Evolutionary conservation across 2,113 vertebrate genomes (phyloP).

Genomic region (Heterotis niloticus): DNA sequence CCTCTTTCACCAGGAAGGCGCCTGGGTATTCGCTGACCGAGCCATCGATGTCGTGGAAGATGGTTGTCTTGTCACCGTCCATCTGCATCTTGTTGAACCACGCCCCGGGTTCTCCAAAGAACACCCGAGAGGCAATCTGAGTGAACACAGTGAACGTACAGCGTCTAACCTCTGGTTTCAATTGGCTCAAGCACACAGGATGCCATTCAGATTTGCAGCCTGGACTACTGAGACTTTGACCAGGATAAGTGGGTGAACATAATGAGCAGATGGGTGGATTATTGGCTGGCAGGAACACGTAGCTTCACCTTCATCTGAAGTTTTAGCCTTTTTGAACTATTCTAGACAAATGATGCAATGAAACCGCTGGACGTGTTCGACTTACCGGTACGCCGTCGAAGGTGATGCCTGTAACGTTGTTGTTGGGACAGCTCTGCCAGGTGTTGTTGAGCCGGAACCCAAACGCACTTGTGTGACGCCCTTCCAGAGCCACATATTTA

Average conservation of each 20-base stretch:
- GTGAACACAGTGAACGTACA: neutral
- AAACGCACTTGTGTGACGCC: constrained; percentile 88
- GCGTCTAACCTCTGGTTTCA: neutral
- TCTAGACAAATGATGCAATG: too few species aligned
- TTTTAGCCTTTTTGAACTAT: too few species aligned
- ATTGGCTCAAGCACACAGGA: too few species aligned
- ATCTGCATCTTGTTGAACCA: constrained; percentile 92
- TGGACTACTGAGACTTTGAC: too few species aligned
- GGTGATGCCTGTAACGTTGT: constrained; percentile 76
- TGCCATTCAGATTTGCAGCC: too few species aligned
- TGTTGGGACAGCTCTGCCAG: constrained; percentile 97
- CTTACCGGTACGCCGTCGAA: constrained; percentile 91
- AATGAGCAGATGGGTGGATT: too few species aligned
- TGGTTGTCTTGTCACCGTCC: constrained; percentile 94
- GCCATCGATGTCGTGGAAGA: constrained; percentile 90
- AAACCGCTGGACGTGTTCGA: constrained; percentile 15
- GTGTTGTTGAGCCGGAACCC: constrained; percentile 95
- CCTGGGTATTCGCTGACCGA: constrained; percentile 92
- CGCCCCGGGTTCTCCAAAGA: constrained; percentile 91
- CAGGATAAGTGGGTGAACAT: too few species aligned
- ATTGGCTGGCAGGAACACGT: too few species aligned
- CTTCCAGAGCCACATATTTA: constrained; percentile 81
- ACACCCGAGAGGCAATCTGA: constrained; percentile 90
- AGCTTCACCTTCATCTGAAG: too few species aligned
- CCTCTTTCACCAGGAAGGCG: constrained; percentile 86